Conservation (phyloP, 2,888 invertebrate species). For the Melikaiella ostensackeni region DNA sequence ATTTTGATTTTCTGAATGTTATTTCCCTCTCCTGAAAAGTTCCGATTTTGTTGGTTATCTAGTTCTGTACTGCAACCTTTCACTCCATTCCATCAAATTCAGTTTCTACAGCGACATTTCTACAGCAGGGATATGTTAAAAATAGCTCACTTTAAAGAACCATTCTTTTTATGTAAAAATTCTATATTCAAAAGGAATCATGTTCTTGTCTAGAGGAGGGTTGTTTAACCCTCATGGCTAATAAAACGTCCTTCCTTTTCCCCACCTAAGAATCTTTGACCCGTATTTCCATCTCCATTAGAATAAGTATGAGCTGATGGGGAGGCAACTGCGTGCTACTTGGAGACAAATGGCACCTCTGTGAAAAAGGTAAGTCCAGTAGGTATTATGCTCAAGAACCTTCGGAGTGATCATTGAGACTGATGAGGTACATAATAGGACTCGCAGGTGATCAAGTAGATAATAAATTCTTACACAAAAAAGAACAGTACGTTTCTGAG, state of each 20-base stretch:
- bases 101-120: too few relatives aligned
- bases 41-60: too few relatives aligned
- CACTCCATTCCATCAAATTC: too few relatives aligned
- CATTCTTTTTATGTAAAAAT: background rate
- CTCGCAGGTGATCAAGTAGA: constrained; percentile 22
- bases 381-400: constrained; percentile 19
- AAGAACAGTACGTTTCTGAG: background rate
- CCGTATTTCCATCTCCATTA: constrained; percentile 33
- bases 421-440: constrained; percentile 30
- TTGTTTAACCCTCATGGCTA: constrained; percentile 9
- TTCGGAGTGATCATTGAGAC: constrained; percentile 25
- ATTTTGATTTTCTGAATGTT: too few relatives aligned
- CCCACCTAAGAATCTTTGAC: constrained; percentile 21
- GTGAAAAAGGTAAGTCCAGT: constrained; percentile 27
- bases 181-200: constrained; percentile 17
- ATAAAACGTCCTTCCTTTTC: constrained; percentile 13
- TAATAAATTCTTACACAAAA: constrained; percentile 22
- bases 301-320: constrained; percentile 26
- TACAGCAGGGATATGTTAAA: too few relatives aligned
- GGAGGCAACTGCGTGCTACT: constrained; percentile 35
- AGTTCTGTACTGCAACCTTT: too few relatives aligned
- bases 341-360: constrained; percentile 31
- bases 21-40: too few relatives aligned
- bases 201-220: background rate
- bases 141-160: background rate